Conservation (phyloP, 2,113 vertebrate genomes). For the Apistogramma diplotaenia region DNA sequence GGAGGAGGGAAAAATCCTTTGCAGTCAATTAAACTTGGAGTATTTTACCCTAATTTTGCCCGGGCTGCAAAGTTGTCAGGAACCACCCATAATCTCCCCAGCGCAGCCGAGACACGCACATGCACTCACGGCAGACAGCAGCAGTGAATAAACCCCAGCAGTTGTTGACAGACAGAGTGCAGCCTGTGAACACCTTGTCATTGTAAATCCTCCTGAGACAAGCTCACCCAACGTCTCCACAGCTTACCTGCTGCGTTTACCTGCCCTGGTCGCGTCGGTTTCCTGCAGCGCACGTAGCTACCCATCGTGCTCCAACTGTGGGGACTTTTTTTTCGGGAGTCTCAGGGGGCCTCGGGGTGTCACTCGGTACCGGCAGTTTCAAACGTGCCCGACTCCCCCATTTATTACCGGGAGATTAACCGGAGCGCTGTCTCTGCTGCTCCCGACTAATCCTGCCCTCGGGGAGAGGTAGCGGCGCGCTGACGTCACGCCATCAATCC, state of each 20-base stretch:
- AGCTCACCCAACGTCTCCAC: constrained; percentile 24
- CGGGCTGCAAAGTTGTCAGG: constrained; percentile 22
- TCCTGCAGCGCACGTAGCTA: constrained; percentile 24
- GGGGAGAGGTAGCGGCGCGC: constrained; percentile 69
- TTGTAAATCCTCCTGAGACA: constrained; percentile 57
- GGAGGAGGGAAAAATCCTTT: neutral
- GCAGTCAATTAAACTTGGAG: neutral
- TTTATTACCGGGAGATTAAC: constrained; percentile 72
- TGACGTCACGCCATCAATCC: constrained; percentile 76
- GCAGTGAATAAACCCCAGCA: constrained; percentile 42
- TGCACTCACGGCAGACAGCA: neutral
- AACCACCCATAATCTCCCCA: constrained; percentile 17
- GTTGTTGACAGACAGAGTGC: constrained; percentile 55
- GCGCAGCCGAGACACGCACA: neutral
- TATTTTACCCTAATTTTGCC: neutral
- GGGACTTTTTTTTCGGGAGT: neutral
- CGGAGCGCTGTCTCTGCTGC: constrained; percentile 66
- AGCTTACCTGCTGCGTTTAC: constrained; percentile 64
- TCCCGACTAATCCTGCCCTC: constrained; percentile 75
- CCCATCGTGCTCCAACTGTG: constrained; percentile 35
- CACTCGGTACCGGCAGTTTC: constrained; percentile 42
- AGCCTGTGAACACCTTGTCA: constrained; percentile 44
- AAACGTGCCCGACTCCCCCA: constrained; percentile 66
- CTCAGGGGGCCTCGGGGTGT: constrained; percentile 24
- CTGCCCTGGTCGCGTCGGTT: constrained; percentile 36